phyloP scores from a whole-genome alignment of 1,140 invertebrate species.

The Pogonomyrmex barbatus region DNA sequence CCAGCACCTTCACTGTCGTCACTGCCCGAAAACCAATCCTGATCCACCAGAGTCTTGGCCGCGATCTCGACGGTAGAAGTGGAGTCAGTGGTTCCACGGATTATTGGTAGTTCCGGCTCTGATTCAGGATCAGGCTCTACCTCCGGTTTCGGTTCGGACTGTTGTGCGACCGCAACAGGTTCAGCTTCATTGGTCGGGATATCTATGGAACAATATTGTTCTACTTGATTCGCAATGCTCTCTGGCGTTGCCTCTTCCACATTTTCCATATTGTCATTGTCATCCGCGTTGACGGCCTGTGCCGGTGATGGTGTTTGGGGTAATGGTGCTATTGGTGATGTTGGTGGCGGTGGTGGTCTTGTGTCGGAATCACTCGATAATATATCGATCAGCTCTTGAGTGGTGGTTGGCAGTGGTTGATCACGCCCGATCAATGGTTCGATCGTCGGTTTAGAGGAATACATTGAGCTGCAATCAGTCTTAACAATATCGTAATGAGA shows the following conservation, averaged over 20 bases:
- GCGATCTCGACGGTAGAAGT: constrained; percentile 57
- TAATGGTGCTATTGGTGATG: not conserved
- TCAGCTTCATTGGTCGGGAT: constrained; percentile 81
- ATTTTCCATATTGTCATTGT: constrained; percentile 61
- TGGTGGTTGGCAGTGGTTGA: constrained; percentile 83
- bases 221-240: constrained; percentile 79
- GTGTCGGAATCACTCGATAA: constrained; percentile 81
- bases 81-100: constrained; percentile 42
- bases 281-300: not conserved
- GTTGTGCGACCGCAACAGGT: constrained; percentile 45
- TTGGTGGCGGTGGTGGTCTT: constrained; percentile 57
- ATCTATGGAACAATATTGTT: constrained; percentile 85
- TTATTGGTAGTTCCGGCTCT: constrained; percentile 69
- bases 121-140: constrained; percentile 66
- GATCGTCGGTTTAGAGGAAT: constrained; percentile 75
- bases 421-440: constrained; percentile 81
- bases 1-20: constrained; percentile 84
- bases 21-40: constrained; percentile 85
- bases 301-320: constrained; percentile 17
- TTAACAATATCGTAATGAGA: constrained; percentile 87
- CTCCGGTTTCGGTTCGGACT: constrained; percentile 21
- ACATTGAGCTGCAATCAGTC: constrained; percentile 82
- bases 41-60: constrained; percentile 82
- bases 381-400: constrained; percentile 84
- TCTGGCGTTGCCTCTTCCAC: constrained; percentile 66